These are phyloP conservation scores for Pteronura brasiliensis DNA, from an alignment of 2,113 vertebrate species.

Conservation along the genomic window DNA sequence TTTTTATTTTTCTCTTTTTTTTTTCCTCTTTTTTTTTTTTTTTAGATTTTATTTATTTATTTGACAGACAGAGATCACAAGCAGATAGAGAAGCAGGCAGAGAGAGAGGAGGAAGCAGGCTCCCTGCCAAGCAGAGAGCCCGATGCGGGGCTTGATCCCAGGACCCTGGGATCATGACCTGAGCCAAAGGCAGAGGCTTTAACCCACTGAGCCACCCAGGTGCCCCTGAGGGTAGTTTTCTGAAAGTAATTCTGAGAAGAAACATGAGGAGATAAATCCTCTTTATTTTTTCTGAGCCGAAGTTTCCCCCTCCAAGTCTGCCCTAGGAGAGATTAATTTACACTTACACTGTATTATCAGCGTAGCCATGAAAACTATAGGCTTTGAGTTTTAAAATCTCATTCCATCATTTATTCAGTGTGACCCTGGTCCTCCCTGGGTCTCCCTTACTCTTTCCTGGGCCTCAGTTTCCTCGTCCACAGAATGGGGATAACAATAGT, in stretches of 20 bases:
- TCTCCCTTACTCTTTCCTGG: background rate
- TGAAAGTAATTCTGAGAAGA: background rate
- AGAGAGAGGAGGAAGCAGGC: too few relatives aligned
- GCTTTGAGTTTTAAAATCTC: background rate
- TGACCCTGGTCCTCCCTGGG: background rate
- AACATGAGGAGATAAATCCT: background rate
- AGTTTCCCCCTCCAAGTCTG: background rate
- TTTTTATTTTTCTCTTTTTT: too few relatives aligned
- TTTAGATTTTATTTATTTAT: too few relatives aligned
- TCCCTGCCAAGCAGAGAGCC: too few relatives aligned
- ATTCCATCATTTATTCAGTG: background rate
- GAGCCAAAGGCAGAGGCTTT: too few relatives aligned
- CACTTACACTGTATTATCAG: background rate
- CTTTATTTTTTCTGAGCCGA: background rate
- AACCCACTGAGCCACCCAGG: too few relatives aligned
- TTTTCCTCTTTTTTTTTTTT: too few relatives aligned
- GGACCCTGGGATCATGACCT: too few relatives aligned
- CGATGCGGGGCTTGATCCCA: too few relatives aligned
- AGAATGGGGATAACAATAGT: background rate
- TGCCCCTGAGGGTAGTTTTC: background rate
- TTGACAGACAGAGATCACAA: too few relatives aligned
- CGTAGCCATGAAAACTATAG: background rate
- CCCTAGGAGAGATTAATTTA: background rate
- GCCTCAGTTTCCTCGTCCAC: background rate
- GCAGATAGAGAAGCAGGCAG: too few relatives aligned